Conservation (phyloP, 2,888 invertebrate species). For the Amphipoea oculea region DNA sequence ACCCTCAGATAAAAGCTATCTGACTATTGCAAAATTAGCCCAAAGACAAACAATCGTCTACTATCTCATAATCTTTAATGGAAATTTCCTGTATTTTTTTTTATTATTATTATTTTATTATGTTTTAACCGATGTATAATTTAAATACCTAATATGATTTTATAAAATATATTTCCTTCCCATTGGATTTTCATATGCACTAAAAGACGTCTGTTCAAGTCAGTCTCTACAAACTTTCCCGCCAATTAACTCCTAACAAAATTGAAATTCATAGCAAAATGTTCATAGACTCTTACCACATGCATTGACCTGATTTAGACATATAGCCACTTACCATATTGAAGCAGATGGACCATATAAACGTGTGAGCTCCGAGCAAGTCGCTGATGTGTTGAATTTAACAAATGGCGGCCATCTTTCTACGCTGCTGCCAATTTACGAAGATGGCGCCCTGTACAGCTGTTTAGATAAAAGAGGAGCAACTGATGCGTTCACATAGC, state of each 20-base stretch:
- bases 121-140: neutral
- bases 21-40: too few relatives aligned
- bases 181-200: neutral
- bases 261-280: neutral
- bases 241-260: neutral
- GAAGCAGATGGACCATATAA: conserved; percentile 60
- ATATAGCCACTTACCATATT: conserved; percentile 64
- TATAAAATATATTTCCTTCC: neutral
- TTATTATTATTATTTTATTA: neutral
- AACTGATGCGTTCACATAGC: conserved; percentile 70
- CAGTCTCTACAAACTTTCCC: neutral
- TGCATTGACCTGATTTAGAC: conserved; percentile 57
- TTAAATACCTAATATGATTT: neutral
- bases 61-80: neutral
- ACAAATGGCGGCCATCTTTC: conserved; percentile 75
- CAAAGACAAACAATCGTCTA: neutral
- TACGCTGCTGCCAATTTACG: conserved; percentile 66
- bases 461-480: conserved; percentile 75
- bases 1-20: too few relatives aligned
- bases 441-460: conserved; percentile 66
- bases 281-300: conserved; percentile 16
- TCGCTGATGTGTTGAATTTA: conserved; percentile 69
- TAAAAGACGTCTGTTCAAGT: neutral
- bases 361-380: conserved; percentile 30
- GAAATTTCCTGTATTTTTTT: neutral